Evolutionary conservation across 1,140 invertebrate species (phyloP), one percentile per base, ranked within the genome.

Genomic region (Mamestra configurata): DNA sequence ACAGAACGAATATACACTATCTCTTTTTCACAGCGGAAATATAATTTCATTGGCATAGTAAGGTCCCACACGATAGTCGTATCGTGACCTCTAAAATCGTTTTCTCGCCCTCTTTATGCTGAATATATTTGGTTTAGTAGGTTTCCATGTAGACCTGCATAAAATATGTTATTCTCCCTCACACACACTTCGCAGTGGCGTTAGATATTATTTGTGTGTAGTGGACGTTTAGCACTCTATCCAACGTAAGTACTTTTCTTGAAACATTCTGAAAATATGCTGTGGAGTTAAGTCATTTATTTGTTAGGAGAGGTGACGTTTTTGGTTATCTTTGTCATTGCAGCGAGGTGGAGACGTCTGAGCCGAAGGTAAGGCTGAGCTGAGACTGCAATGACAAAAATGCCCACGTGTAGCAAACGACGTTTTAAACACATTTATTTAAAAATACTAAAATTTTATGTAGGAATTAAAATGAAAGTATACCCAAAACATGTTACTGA

Each of bases 71-170:
- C 40, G 55, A 59, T 59, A 72, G 2, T 77, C 80, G 57, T 55
- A 37, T 86, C 88, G 86, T 83, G n/a, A 10, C 1, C 8, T 87
- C 6, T 88, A 85, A 89, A 83, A 57, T 6, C 3, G 11, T 20
- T 11, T 0, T 6, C 27, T 3, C 35, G 57, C 55, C 68, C 79
- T 84, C 81, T 87, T 88, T 86, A 86, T 88, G 80, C 82, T 82
- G 81, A 86, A 89, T 88, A 88, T 85, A 90, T 89, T 89, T 82
- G 82, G 86, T 86, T 88, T 88, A 88, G 87, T 89, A 84, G 68
- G 82, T 84, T 82, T 82, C 78, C 83, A 72, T 83, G 81, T 86
- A 86, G 79, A 90, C 79, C 79, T 82, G 82, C 82, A 83, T 90
- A 85, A 89, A 90, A 89, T 90, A 90, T 86, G 83, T 80, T 81